These are phyloP conservation scores for Callinectes sapidus DNA, from an alignment of 2,888 invertebrate genomes.

Conservation along the genomic window DNA sequence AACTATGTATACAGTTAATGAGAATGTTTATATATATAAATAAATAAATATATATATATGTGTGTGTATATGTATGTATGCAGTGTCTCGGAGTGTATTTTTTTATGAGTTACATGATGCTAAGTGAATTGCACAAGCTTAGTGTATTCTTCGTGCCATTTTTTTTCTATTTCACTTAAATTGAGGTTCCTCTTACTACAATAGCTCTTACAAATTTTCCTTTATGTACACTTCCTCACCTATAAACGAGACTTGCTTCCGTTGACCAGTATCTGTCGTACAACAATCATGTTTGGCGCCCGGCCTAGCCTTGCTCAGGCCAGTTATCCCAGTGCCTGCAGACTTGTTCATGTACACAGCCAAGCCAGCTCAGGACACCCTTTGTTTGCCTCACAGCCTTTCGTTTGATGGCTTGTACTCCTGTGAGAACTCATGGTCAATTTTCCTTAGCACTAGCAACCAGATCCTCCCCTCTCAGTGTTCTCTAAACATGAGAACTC, in stretches of 20 bases:
- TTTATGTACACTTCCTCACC: background rate
- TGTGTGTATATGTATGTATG: conserved; percentile 39
- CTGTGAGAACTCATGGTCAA: too few relatives aligned
- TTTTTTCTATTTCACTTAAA: background rate
- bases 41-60: conserved; percentile 19
- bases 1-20: conserved; percentile 31
- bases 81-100: conserved; percentile 31
- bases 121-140: conserved; percentile 17
- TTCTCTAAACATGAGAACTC: too few relatives aligned
- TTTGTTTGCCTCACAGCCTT: background rate
- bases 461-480: too few relatives aligned
- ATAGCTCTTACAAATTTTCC: background rate
- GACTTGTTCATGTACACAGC: background rate
- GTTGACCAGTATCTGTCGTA: background rate
- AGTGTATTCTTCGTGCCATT: conserved; percentile 23
- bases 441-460: too few relatives aligned
- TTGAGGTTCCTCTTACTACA: background rate
- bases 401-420: background rate
- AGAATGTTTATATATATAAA: conserved; percentile 31
- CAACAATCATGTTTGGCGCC: background rate
- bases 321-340: background rate
- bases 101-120: conserved; percentile 21
- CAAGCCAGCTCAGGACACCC: background rate
- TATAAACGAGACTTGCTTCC: background rate
- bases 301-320: background rate